Conservation (phyloP, 2,113 vertebrate species). For the Ornithorhynchus anatinus region DNA sequence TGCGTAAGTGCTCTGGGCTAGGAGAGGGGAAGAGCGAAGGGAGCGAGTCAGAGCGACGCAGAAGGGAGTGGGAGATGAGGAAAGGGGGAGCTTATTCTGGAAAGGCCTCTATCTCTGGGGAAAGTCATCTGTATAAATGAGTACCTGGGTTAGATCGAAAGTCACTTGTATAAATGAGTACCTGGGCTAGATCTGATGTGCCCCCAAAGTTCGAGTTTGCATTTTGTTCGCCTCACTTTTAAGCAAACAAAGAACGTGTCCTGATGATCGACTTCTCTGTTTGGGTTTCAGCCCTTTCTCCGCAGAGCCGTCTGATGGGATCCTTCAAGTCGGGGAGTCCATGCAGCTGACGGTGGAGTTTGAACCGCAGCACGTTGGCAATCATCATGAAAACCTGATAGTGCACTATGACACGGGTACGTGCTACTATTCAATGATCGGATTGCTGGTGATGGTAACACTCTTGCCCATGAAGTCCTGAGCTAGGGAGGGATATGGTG, state of each 20-base stretch:
- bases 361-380: conserved; percentile 72
- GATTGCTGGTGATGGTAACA: no score
- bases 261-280: not conserved
- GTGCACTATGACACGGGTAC: conserved; percentile 82
- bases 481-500: no score
- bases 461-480: no score
- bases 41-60: no score
- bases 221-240: not conserved
- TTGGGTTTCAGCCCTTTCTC: conserved; percentile 82
- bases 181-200: rapidly evolving
- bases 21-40: no score
- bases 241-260: not conserved
- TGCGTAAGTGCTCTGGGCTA: no score
- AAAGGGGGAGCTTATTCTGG: no score
- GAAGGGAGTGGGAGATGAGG: no score
- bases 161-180: not conserved
- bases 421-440: not conserved
- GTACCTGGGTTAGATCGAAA: no score
- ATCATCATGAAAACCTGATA: conserved; percentile 66
- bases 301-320: conserved; percentile 68
- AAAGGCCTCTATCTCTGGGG: no score
- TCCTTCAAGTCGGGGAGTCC: conserved; percentile 69
- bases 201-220: not conserved
- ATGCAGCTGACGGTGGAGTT: conserved; percentile 82
- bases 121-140: no score